Base-by-base conservation (phyloP, 2,113 vertebrate genomes). In the Vombatus ursinus region DNA sequence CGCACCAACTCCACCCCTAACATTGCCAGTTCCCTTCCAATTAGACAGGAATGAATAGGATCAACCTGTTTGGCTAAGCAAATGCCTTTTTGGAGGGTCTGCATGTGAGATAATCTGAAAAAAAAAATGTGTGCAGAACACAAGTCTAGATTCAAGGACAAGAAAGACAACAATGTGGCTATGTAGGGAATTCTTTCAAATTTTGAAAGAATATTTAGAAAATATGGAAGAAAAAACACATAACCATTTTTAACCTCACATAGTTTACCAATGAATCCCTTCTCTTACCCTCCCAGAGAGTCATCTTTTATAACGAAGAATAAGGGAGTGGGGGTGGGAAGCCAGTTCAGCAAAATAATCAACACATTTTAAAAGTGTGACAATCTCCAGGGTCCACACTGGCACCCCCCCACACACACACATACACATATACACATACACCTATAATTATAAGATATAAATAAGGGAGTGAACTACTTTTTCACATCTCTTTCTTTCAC, bases 1-100 rank as follows among this genome's bases (percentile, higher is more conserved):
- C 44, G 94, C 84, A 53, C n/a, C 51, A 95, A 52, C 94, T 96
- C 91, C 97, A 96, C 94, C 94, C 84, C 26, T 54, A 24, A 92
- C 61, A 84, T 19, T 44, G 68, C 94, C 54, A 53, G 48, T 92
- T 57, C 52, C 52, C 89, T 44, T 94, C 24, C 44, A 0, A n/a
- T 54, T 54, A 92, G 94, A 92, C 61, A 97, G 51, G 53, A 54
- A 84, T 24, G 91, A 57, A 68, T 61, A 25, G 23, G 57, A 61
- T 2, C 31, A 89, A 61, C 28, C 53, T 84, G 16, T 92, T 92
- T 44, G 68, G 53, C 53, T 92, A 92, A 94, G 50, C 53, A 95
- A 84, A 22, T 51, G 9, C 19, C 54, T 19, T 57, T 31, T 44
- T 84, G n/a, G n/a, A 23, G n/a, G 5, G 14, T 44, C n/a, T 84